These are phyloP conservation scores for Smittia aterrima DNA, from an alignment of 2,888 invertebrate species.

Conservation along the genomic window DNA sequence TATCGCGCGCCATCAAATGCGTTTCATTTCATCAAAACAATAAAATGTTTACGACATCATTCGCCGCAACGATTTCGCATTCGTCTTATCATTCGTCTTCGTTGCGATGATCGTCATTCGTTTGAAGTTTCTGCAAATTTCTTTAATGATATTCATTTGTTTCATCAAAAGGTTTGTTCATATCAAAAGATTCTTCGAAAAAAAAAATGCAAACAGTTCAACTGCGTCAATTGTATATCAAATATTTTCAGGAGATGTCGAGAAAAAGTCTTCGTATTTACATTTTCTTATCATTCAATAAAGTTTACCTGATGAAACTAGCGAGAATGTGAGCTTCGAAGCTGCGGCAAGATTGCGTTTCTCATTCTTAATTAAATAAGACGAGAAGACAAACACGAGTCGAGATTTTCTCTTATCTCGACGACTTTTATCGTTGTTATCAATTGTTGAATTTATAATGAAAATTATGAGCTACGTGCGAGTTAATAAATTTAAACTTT, in stretches of 20 bases:
- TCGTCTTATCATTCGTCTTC: too few relatives aligned
- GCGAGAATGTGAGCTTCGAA: constrained; percentile 54
- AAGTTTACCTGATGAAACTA: constrained; percentile 56
- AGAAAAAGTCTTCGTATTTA: constrained; percentile 19
- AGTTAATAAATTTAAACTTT: too few relatives aligned
- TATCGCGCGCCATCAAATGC: neutral
- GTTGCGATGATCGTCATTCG: too few relatives aligned
- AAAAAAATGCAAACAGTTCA: neutral
- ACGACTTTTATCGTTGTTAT: neutral
- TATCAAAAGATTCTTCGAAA: too few relatives aligned
- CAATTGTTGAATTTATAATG: neutral
- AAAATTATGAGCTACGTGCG: neutral
- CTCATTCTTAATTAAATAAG: constrained; percentile 42
- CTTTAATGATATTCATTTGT: neutral
- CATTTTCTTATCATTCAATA: neutral
- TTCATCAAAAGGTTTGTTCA: too few relatives aligned
- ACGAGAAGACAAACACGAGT: constrained; percentile 22
- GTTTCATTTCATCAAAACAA: neutral
- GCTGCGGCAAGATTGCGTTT: constrained; percentile 61
- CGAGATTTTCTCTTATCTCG: constrained; percentile 44
- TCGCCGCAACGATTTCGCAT: neutral
- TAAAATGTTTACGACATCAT: neutral
- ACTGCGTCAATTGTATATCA: constrained; percentile 22
- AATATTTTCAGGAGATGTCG: neutral
- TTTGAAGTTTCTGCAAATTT: constrained; percentile 4